Percentiles rank a stretch among this genome's conserved stretches.
Evolutionary conservation across 53 echinoderm and acorn worm genomes (phyloP).

Genomic region (Apostichopus leukothele): DNA sequence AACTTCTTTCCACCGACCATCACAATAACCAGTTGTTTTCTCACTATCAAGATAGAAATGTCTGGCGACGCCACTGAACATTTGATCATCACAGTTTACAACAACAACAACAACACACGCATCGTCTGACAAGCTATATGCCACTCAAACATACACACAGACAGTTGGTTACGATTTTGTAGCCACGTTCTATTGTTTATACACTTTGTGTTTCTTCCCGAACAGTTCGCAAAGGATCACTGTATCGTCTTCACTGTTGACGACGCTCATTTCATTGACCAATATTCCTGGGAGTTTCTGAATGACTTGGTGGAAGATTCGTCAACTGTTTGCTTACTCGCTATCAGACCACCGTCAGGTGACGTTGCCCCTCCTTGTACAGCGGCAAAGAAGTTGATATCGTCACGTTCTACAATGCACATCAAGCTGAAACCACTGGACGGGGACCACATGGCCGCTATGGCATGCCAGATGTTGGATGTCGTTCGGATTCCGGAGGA

Average conservation of each 20-base stretch:
- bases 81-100: too few species aligned
- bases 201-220: too few species aligned
- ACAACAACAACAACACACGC: too few species aligned
- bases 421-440: constrained; percentile 75
- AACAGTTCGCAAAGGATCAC: constrained; percentile 70
- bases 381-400: constrained; percentile 67
- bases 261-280: constrained; percentile 94
- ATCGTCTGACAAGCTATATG: neutral
- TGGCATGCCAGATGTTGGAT: constrained; percentile 94
- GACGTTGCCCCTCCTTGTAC: constrained; percentile 64
- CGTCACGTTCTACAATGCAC: constrained; percentile 63
- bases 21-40: too few species aligned
- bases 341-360: constrained; percentile 71
- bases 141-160: neutral
- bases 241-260: constrained; percentile 86
- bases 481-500: constrained; percentile 82
- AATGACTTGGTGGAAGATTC: constrained; percentile 79
- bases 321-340: constrained; percentile 76
- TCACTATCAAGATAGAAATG: too few species aligned
- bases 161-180: neutral
- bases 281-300: constrained; percentile 94
- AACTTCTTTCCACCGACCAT: too few species aligned
- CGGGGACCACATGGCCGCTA: constrained; percentile 73
- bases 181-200: too few species aligned
- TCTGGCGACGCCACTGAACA: too few species aligned